Percentiles rank a stretch among this genome's conserved stretches.
Conservation (phyloP, 2,113 vertebrate species). For the Onychorhynchus coronatus region DNA sequence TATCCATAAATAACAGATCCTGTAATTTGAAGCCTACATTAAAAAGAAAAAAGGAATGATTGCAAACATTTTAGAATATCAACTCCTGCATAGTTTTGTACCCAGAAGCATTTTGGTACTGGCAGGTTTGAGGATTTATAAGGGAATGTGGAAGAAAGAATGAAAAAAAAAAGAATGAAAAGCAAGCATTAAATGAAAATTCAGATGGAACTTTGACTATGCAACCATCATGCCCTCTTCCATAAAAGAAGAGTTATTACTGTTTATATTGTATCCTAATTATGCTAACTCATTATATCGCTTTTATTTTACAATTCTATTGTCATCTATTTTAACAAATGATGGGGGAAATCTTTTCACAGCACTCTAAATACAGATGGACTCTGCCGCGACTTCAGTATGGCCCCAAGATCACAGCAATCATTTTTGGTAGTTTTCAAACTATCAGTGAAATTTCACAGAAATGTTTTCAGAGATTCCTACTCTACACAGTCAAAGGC, state of each 20-base stretch:
- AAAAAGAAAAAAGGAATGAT: rapidly evolving
- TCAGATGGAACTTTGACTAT: background rate
- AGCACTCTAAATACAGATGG: background rate
- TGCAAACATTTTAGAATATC: background rate
- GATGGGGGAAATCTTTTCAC: background rate
- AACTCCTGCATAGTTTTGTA: background rate
- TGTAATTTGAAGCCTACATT: rapidly evolving
- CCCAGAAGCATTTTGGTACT: background rate
- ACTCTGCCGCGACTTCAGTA: background rate
- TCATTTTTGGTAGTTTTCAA: background rate
- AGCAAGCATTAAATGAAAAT: background rate
- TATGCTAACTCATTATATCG: background rate
- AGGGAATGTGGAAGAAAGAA: background rate
- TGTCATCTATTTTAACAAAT: background rate
- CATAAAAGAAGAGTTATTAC: background rate
- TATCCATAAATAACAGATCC: background rate
- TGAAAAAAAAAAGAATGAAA: background rate
- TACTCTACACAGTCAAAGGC: background rate
- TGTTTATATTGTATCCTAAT: background rate
- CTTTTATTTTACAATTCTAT: background rate
- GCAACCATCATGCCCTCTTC: background rate
- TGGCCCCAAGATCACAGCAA: background rate
- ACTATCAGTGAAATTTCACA: background rate
- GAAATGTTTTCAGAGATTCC: background rate
- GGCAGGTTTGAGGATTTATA: background rate